A percentile compares a stretch with the other conserved stretches of the same genome.
Evolutionary conservation across 2,888 invertebrate species (phyloP).

Genomic region (Mesochorus sp.): DNA sequence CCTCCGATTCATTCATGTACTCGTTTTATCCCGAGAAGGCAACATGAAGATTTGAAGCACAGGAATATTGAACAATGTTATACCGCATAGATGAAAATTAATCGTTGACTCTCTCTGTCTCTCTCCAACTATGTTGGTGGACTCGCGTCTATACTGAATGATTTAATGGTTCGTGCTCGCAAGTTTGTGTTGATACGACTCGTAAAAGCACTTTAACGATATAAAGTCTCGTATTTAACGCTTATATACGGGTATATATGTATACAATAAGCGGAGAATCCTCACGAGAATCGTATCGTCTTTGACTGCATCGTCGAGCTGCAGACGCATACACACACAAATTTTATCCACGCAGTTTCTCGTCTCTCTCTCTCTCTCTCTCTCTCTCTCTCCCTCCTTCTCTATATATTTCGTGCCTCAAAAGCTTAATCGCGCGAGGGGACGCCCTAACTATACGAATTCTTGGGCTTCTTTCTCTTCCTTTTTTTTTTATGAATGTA

Average conservation of each 20-base stretch:
- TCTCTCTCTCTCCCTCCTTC: neutral
- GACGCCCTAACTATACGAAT: neutral
- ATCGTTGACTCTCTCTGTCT: conserved; percentile 30
- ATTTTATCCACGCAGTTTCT: neutral
- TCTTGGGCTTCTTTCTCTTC: neutral
- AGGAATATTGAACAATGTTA: neutral
- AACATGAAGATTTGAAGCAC: neutral
- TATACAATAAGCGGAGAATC: neutral
- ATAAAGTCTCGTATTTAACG: conserved; percentile 4
- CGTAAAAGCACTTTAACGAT: conserved; percentile 52
- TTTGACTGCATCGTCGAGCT: neutral
- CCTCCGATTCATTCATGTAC: no score
- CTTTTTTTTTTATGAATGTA: conserved; percentile 7
- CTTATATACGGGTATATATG: neutral
- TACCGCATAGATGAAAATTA: conserved; percentile 11
- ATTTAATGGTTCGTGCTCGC: conserved; percentile 32
- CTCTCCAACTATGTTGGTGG: neutral
- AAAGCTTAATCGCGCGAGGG: neutral
- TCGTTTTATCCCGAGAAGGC: no score
- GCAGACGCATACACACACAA: neutral
- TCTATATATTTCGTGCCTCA: neutral
- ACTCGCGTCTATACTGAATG: conserved; percentile 1
- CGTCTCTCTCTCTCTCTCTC: neutral
- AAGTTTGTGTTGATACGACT: conserved; percentile 39
- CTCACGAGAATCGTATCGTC: conserved; percentile 28